Conservation (phyloP, 2,888 invertebrate species). For the Endotricha flammealis region DNA sequence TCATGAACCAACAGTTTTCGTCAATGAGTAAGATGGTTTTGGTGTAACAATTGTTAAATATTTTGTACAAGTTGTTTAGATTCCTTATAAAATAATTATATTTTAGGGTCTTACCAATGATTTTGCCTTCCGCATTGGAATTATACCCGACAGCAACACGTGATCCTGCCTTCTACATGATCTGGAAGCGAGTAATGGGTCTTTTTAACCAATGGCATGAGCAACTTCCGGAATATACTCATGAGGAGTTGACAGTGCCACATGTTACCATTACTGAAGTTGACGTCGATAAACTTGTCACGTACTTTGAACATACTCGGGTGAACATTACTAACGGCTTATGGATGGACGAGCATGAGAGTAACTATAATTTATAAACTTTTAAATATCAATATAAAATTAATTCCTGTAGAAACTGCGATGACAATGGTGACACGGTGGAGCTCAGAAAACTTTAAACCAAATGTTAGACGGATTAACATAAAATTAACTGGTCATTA, state of each 20-base stretch:
- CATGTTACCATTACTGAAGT: conserved; percentile 80
- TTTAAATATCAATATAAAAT: no score
- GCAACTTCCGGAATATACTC: conserved; percentile 78
- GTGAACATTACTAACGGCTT: conserved; percentile 80
- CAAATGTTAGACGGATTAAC: no score
- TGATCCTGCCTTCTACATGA: conserved; percentile 84
- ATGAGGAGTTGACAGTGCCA: conserved; percentile 78
- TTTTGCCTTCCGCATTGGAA: conserved; percentile 79
- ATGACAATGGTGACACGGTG: no score
- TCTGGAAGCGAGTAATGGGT: conserved; percentile 78
- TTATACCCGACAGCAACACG: conserved; percentile 81
- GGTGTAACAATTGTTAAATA: no score
- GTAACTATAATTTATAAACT: no score
- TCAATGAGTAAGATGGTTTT: conserved; percentile 44
- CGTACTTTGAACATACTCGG: conserved; percentile 82
- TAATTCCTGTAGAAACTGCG: no score
- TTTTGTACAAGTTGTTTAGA: no score
- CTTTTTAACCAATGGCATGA: conserved; percentile 80
- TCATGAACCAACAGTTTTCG: conserved; percentile 22
- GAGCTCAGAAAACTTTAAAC: no score
- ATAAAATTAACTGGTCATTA: no score
- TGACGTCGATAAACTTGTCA: conserved; percentile 78
- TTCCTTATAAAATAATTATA: no score
- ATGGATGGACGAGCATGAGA: conserved; percentile 57
- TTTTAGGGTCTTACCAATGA: conserved; percentile 48